These are phyloP conservation scores for Saxidomus purpurata DNA, from an alignment of 1,140 invertebrate genomes.

Conservation along the genomic window DNA sequence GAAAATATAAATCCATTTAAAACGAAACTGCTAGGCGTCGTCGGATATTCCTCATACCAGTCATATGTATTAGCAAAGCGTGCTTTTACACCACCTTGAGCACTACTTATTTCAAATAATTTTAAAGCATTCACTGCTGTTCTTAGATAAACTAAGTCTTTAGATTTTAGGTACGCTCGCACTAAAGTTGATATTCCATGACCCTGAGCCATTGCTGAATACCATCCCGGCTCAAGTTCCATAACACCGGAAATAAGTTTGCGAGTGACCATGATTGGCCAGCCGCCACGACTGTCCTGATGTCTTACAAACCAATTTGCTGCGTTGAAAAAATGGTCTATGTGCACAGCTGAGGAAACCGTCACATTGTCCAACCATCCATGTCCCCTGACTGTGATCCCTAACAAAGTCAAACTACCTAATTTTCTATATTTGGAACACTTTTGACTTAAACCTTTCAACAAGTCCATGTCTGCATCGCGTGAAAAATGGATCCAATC, in stretches of 20 bases:
- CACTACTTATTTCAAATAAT: slow-evolving; percentile 92
- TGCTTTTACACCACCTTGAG: slow-evolving; percentile 93
- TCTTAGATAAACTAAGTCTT: slow-evolving; percentile 92
- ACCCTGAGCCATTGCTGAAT: slow-evolving; percentile 99
- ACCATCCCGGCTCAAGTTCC: slow-evolving; percentile 95
- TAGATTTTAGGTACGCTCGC: slow-evolving; percentile 94
- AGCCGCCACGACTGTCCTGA: slow-evolving; percentile 97
- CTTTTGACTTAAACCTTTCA: slow-evolving; percentile 92
- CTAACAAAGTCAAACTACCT: slow-evolving; percentile 77
- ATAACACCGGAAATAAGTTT: slow-evolving; percentile 91
- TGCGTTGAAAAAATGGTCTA: slow-evolving; percentile 96
- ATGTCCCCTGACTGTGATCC: slow-evolving; percentile 90
- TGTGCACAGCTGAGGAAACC: slow-evolving; percentile 87
- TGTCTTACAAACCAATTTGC: slow-evolving; percentile 97
- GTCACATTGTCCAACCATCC: slow-evolving; percentile 88
- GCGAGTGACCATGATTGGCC: slow-evolving; percentile 97
- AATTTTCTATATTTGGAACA: slow-evolving; percentile 76
- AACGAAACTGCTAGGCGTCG: slow-evolving; percentile 97
- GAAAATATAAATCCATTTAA: slow-evolving; percentile 99
- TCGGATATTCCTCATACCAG: slow-evolving; percentile 99
- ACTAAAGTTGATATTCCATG: slow-evolving; percentile 97
- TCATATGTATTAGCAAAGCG: slow-evolving; percentile 92
- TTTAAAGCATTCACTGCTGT: slow-evolving; percentile 93
- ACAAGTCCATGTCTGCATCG: slow-evolving; percentile 96
- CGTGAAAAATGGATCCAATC: slow-evolving; percentile 94